phyloP scores from a whole-genome alignment of 1,140 invertebrate species.

The Drosophila nannoptera region DNA sequence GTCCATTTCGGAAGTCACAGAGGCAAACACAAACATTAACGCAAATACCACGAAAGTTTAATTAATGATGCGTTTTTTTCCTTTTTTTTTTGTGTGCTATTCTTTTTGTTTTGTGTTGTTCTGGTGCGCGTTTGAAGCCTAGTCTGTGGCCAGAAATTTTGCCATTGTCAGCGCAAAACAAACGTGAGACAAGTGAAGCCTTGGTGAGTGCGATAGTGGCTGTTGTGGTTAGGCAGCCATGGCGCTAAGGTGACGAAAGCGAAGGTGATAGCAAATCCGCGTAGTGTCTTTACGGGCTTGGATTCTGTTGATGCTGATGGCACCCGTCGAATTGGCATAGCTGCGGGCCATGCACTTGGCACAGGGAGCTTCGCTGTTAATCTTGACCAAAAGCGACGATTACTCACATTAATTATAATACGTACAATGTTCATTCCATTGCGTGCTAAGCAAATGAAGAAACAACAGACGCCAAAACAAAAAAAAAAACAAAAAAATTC shows the following conservation, averaged over 20 bases:
- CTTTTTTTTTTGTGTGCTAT: conserved; percentile 7
- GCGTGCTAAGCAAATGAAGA: conserved; percentile 32
- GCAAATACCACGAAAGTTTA: conserved; percentile 47
- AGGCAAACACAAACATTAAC: conserved; percentile 20
- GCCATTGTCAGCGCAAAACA: conserved; percentile 13
- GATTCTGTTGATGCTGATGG: neutral
- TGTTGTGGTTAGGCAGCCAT: neutral
- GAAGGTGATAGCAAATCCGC: no score
- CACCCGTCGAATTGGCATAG: conserved; percentile 1
- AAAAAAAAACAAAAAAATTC: neutral
- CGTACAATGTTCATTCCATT: conserved; percentile 40
- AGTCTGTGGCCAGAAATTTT: conserved; percentile 17
- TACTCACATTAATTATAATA: conserved; percentile 65
- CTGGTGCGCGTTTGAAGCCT: conserved; percentile 4
- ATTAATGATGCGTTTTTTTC: conserved; percentile 65
- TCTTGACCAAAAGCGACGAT: conserved; percentile 38
- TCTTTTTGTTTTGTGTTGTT: conserved; percentile 3
- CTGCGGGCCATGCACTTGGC: conserved; percentile 28
- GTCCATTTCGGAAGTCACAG: conserved; percentile 66
- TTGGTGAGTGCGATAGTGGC: neutral
- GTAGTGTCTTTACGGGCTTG: no score
- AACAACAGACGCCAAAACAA: neutral
- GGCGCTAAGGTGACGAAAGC: neutral
- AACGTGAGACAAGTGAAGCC: conserved; percentile 34
- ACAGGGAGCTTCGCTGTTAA: conserved; percentile 9